Base-by-base conservation (phyloP, 2,113 vertebrate genomes). In the Campylorhamphus procurvoides region DNA sequence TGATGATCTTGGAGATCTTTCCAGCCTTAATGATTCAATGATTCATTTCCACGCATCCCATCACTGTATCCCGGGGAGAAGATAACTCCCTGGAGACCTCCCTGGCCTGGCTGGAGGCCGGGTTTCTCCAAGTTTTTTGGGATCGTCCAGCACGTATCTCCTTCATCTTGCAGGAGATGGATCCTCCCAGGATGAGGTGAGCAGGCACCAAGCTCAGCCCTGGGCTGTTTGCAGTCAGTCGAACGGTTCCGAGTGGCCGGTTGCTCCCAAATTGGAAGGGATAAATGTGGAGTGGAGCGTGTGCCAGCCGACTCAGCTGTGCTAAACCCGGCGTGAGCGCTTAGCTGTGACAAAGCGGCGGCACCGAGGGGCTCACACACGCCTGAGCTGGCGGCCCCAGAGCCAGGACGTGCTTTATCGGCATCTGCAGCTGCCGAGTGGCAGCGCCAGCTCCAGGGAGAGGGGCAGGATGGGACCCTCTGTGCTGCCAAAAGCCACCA, bases 401-500 rank as follows among this genome's bases (percentile, higher is more conserved):
- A 47, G 67, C 35, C 4, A 5, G 50, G 84, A 73, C 2, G 2
- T 2, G 56, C 20, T 28, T 91, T 78, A 68, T 58, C 25, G 4
- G 33, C 23, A 3, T 4, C 7, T 3, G 2, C 87, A 86, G 89
- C 75, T 78, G 85, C 29, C 22, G 49, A 68, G 76, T 5, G 3
- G 46, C 2, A 3, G 18, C 0, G 6, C n/a, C 6, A 9, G 79
- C 72, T 50, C 62, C 3, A 0, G 63, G 56, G 29, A 80, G 58
- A 10, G 1, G 25, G 31, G 24, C 84, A 24, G 59, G 37, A 5
- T 2, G 39, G 17, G 47, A 68, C 20, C 24, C 56, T 1, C 8
- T 0, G 6, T 2, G 18, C 40, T 66, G 74, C 59, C 6, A 0
- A 55, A 35, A 83, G 53, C 58, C 84, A 62, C 55, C 5, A 0